A percentile compares a stretch with the other conserved stretches of the same genome.
These are phyloP conservation scores for Malthinus seriepunctatus DNA, from an alignment of 2,888 invertebrate genomes.

Conservation along the genomic window DNA sequence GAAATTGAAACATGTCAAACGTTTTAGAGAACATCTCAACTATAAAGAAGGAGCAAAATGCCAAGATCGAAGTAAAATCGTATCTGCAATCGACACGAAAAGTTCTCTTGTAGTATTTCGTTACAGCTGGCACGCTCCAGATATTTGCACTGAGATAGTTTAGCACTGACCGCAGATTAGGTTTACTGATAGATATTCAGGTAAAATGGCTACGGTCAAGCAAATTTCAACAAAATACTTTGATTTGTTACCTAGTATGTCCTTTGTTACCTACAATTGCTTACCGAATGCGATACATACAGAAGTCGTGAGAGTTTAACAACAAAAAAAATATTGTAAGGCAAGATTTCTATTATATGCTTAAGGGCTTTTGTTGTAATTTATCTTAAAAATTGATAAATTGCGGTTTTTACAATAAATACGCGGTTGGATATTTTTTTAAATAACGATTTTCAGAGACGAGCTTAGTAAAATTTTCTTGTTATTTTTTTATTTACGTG, in stretches of 20 bases:
- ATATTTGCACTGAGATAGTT: constrained; percentile 33
- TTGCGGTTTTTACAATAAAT: no score
- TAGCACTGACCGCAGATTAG: constrained; percentile 32
- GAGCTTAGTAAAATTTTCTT: no score
- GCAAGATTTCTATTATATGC: no score
- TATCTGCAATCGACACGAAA: constrained; percentile 35
- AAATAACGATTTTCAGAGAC: no score
- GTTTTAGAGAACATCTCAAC: constrained; percentile 19
- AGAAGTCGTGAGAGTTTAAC: no score
- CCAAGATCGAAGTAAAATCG: constrained; percentile 25
- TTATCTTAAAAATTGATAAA: no score
- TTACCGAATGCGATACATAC: no score
- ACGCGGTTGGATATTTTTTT: no score
- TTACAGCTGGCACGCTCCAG: constrained; percentile 39
- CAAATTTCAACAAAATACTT: constrained; percentile 32
- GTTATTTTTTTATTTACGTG: no score
- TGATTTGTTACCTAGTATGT: constrained; percentile 8
- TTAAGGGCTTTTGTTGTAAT: no score
- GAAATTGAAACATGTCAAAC: constrained; percentile 23
- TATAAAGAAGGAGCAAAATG: constrained; percentile 26
- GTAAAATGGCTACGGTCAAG: constrained; percentile 24
- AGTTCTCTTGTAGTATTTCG: constrained; percentile 38
- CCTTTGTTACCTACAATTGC: no score
- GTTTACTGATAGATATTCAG: constrained; percentile 24
- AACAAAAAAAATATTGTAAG: no score